Evolutionary conservation across 2,888 invertebrate genomes (phyloP), one percentile per base, ranked within the genome.

Genomic region (Caenorhabditis afra): DNA sequence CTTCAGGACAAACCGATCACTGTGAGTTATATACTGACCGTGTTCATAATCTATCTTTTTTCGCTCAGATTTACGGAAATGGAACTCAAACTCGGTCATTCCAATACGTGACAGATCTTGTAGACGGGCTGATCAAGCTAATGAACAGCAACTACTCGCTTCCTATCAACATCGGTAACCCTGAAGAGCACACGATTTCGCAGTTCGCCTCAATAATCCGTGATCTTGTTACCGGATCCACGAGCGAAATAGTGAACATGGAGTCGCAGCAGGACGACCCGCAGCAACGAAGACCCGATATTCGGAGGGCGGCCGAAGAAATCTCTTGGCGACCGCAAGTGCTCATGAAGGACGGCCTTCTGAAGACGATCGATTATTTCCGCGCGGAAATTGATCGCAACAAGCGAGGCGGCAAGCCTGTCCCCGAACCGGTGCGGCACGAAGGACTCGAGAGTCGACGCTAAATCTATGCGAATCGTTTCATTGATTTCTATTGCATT

Each of bases 121-220:
- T 99, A 0, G 96, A 97, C 88, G 99, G 99, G 0, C 92, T 99
- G 58, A 93, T 97, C 44, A 93, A 94, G 0, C 91, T 99, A 55
- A 99, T 99, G 99, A 94, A 94, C 70, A 81, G 96, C 16, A 96
- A 96, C 92, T 97, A 95, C 91, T 94, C 95, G 0, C 93, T 93
- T 85, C 99, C 99, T 7, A 94, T 99, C 1, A 99, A 99, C 92
- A 92, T 99, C 79, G 99, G 99, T 47, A 99, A 99, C 92, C 98
- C 99, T 0, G 96, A 96, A 49, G 99, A 99, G 91, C 95, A 97
- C 91, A 95, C 96, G 1, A 98, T 99, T 87, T 94, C 94, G 92
- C 94, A 93, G 59, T 92, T 93, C 86, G 93, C 93, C 11, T 83
- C 85, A n/a, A 91, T 92, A 41, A 92, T 93, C 50, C 90, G 90